Evolutionary conservation across 2,888 invertebrate species (phyloP), one percentile per base, ranked within the genome.

Genomic region (Rotaria macrura): DNA sequence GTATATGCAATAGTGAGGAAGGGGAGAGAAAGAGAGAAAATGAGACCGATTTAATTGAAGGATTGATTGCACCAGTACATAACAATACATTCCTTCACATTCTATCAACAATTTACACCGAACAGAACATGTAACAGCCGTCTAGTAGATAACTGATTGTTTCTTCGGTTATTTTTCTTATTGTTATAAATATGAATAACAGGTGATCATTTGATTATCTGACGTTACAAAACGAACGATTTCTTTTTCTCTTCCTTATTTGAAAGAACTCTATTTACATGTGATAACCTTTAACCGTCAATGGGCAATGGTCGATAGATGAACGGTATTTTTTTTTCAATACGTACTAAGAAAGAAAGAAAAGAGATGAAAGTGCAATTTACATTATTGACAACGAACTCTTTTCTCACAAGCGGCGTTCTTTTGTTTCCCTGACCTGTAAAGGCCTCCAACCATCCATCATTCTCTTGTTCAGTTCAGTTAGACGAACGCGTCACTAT

Each of bases 231-330:
- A 47, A 6, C 4, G 17, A 65, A 34, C 29, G 34, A 34, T 34
- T 34, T 12, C 29, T 57, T n/a, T 17, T 65, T 5, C 34, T 29
- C 14, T 65, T 34, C 2, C 14, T 65, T 34, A n/a, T n/a, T 34
- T 17, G 65, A 65, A 38, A 65, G 65, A 65, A 38, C 38, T 65
- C 38, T 34, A 65, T 65, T 65, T 29, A 57, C 25, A 34, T 65
- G 34, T 65, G 65, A 65, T 65, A 65, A 65, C 65, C 65, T 65
- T 65, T 65, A 65, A 65, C 65, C 65, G 65, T 65, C 65, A 34
- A 34, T 65, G 65, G 65, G 29, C 65, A 65, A 7, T 20, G 65
- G 65, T 65, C 34, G 65, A 14, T 34, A 34, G 34, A 20, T 65
- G 65, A 34, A 29, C 12, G 65, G 25, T 65, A 10, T 65, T 65